Percentiles rank a stretch among this genome's conserved stretches.
phyloP scores from a whole-genome alignment of 2,797 vertebrate species.

The Microctenopoma lineatum region DNA sequence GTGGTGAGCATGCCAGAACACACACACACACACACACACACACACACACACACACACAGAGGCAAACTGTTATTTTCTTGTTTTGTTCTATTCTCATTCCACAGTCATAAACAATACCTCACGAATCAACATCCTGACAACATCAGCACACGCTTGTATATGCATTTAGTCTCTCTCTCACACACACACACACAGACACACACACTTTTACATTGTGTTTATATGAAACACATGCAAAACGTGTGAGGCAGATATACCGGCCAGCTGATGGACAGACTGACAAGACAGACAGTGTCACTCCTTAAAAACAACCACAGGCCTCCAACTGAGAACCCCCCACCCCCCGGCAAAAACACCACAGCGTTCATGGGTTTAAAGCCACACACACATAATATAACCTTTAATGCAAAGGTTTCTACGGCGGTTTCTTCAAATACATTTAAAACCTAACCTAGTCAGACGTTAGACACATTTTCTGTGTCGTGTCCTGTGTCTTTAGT shows the following conservation, averaged over 20 bases:
- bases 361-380: conserved; percentile 51
- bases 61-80: conserved; percentile 69
- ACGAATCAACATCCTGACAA: conserved; percentile 48
- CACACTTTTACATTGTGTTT: not conserved
- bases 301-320: conserved; percentile 57
- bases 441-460: conserved; percentile 16
- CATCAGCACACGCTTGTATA: conserved; percentile 23
- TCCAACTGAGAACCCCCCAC: conserved; percentile 35
- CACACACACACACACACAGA: conserved; percentile 28
- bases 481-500: not conserved
- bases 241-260: conserved; percentile 20
- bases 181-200: conserved; percentile 10
- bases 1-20: conserved; percentile 61
- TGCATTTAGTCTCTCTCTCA: conserved; percentile 5
- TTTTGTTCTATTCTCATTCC: conserved; percentile 69
- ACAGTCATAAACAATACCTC: conserved; percentile 62
- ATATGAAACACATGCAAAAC: conserved; percentile 5
- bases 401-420: conserved; percentile 44
- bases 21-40: conserved; percentile 34
- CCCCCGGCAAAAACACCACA: conserved; percentile 12
- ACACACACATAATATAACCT: conserved; percentile 49
- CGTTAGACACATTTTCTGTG: no score
- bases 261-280: conserved; percentile 7
- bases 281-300: conserved; percentile 42
- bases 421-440: conserved; percentile 37